A percentile compares a stretch with the other conserved stretches of the same genome.
Conservation (phyloP, 37 sponge, comb jelly and placozoan genomes). For the Oopsacas minuta region DNA sequence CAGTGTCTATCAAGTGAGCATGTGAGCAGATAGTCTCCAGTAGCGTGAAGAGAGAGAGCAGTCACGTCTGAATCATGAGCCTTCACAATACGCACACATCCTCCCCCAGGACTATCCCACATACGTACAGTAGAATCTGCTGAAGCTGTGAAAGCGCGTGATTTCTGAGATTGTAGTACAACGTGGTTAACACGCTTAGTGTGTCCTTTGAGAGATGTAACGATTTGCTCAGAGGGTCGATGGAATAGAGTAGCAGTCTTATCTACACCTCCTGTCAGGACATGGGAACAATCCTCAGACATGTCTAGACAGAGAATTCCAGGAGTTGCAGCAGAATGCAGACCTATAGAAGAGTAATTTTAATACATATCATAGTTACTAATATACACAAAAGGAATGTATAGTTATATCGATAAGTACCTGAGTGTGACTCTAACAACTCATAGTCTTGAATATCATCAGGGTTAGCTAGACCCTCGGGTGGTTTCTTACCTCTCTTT, state of each 20-base stretch:
- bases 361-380: not conserved
- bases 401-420: not conserved
- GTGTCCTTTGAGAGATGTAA: constrained; percentile 88
- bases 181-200: constrained; percentile 87
- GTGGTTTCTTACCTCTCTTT: constrained; percentile 92
- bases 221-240: constrained; percentile 59
- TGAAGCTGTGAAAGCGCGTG: constrained; percentile 68
- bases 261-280: constrained; percentile 88
- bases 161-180: constrained; percentile 69
- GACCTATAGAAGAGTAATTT: constrained; percentile 39
- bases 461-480: constrained; percentile 67
- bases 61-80: constrained; percentile 83
- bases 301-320: constrained; percentile 90
- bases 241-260: constrained; percentile 89
- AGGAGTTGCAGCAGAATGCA: constrained; percentile 89
- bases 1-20: constrained; percentile 82
- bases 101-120: constrained; percentile 43
- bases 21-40: constrained; percentile 83
- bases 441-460: constrained; percentile 60
- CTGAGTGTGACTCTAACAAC: constrained; percentile 78
- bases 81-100: constrained; percentile 50
- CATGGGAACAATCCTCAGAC: constrained; percentile 50
- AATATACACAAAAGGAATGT: not conserved
- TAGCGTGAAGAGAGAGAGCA: constrained; percentile 91
- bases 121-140: constrained; percentile 77